Conservation (phyloP, 2,888 invertebrate species). For the Drosophila pegasa region DNA sequence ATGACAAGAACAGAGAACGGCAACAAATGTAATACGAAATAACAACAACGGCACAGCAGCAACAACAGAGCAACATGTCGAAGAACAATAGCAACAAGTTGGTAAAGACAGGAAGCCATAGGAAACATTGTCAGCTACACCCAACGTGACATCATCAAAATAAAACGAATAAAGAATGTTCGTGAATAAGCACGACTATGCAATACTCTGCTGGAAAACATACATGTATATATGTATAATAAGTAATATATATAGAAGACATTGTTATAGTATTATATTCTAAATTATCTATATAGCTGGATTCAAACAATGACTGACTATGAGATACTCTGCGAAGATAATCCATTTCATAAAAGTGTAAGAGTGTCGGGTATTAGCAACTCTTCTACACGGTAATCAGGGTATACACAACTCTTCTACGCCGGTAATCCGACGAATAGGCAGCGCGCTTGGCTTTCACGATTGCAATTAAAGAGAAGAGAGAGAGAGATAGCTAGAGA, state of each 20-base stretch:
- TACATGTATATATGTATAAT: neutral
- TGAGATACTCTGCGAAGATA: neutral
- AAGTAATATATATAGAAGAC: neutral
- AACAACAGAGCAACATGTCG: slow-evolving; percentile 15
- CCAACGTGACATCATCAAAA: slow-evolving; percentile 57
- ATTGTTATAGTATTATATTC: neutral
- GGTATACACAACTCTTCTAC: slow-evolving; percentile 19
- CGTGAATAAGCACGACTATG: neutral
- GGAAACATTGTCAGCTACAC: slow-evolving; percentile 50
- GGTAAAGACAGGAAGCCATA: slow-evolving; percentile 63
- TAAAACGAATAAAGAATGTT: slow-evolving; percentile 15
- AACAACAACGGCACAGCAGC: slow-evolving; percentile 37
- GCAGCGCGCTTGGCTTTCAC: slow-evolving; percentile 29
- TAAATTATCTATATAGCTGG: neutral
- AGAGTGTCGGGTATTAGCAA: slow-evolving; percentile 29
- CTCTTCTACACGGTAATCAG: slow-evolving; percentile 24
- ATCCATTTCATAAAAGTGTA: neutral
- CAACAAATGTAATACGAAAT: slow-evolving; percentile 54
- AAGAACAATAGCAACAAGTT: slow-evolving; percentile 53
- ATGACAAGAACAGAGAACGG: slow-evolving; percentile 34
- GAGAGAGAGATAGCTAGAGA: slow-evolving; percentile 17
- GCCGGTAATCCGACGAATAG: slow-evolving; percentile 14
- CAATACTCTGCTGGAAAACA: slow-evolving; percentile 11
- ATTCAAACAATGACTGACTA: neutral
- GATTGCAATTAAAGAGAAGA: slow-evolving; percentile 57